A percentile compares a stretch with the other conserved stretches of the same genome.
Evolutionary conservation across 2,888 invertebrate genomes (phyloP).

Genomic region (Epicampocera succincta): DNA sequence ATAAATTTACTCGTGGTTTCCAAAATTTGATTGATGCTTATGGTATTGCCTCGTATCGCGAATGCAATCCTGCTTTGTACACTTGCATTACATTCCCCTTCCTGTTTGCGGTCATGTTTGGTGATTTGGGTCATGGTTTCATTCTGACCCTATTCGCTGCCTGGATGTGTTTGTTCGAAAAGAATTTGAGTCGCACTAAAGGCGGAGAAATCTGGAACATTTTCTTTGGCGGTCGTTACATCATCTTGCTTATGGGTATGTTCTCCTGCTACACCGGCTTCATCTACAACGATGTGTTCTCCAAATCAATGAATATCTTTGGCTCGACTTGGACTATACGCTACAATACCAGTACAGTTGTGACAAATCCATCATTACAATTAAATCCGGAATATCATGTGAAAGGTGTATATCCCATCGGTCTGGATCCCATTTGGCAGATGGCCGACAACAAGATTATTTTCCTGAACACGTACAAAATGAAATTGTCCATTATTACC

Average conservation of each 20-base stretch:
- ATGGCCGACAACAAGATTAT: conserved; percentile 94
- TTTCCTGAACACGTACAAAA: conserved; percentile 97
- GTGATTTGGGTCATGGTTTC: conserved; percentile 94
- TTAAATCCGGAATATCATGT: conserved; percentile 85
- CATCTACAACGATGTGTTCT: conserved; percentile 98
- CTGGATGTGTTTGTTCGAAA: conserved; percentile 93
- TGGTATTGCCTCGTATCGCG: conserved; percentile 96
- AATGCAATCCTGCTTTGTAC: conserved; percentile 94
- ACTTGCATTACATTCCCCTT: conserved; percentile 97
- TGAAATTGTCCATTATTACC: conserved; percentile 96
- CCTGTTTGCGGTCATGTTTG: conserved; percentile 98
- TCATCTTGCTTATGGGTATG: conserved; percentile 97
- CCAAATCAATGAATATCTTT: conserved; percentile 97
- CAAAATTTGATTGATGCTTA: conserved; percentile 96
- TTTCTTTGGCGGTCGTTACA: conserved; percentile 98
- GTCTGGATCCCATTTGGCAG: conserved; percentile 91
- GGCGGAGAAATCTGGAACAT: conserved; percentile 97
- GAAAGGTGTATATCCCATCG: conserved; percentile 87
- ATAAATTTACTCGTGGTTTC: conserved; percentile 96
- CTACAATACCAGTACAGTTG: conserved; percentile 83
- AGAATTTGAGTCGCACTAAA: conserved; percentile 87
- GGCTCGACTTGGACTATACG: conserved; percentile 91
- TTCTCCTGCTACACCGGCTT: conserved; percentile 99
- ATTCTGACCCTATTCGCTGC: conserved; percentile 91
- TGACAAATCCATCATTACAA: conserved; percentile 83